Percentiles rank a stretch among this genome's conserved stretches.
Conservation (phyloP, 2,797 vertebrate species). For the Megaceryle alcyon region DNA sequence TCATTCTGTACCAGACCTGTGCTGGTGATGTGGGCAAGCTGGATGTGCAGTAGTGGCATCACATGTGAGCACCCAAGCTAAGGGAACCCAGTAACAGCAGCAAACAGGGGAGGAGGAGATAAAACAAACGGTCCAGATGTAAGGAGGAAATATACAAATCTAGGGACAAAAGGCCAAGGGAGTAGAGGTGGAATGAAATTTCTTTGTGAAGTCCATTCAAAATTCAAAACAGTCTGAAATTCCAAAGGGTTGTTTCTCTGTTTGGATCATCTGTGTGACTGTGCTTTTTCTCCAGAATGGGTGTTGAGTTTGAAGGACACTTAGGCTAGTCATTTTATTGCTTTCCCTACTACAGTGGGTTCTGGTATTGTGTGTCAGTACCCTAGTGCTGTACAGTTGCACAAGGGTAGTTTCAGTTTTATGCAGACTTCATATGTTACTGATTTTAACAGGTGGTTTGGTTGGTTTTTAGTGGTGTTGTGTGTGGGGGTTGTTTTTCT, state of each 20-base stretch:
- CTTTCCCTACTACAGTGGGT: rapidly evolving
- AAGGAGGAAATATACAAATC: neutral
- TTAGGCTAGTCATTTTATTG: neutral
- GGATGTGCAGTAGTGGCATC: neutral
- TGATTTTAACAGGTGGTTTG: neutral
- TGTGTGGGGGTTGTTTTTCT: neutral
- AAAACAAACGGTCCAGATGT: rapidly evolving
- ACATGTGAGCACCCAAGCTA: rapidly evolving
- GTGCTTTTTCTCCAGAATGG: neutral
- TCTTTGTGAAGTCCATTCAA: neutral
- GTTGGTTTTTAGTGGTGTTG: neutral
- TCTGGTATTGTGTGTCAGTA: neutral
- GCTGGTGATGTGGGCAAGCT: neutral
- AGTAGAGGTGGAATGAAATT: neutral
- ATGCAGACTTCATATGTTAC: neutral
- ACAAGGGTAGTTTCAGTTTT: neutral
- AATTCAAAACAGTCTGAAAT: neutral
- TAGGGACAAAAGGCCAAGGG: neutral
- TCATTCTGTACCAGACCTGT: neutral
- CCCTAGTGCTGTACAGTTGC: neutral
- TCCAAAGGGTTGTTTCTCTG: neutral
- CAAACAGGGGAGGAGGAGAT: neutral
- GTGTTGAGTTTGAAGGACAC: neutral
- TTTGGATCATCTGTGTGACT: neutral
- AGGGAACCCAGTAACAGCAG: neutral